Evolutionary conservation across 2,888 invertebrate species (phyloP), one percentile per base, ranked within the genome.

Genomic region (Campoplex capitator): DNA sequence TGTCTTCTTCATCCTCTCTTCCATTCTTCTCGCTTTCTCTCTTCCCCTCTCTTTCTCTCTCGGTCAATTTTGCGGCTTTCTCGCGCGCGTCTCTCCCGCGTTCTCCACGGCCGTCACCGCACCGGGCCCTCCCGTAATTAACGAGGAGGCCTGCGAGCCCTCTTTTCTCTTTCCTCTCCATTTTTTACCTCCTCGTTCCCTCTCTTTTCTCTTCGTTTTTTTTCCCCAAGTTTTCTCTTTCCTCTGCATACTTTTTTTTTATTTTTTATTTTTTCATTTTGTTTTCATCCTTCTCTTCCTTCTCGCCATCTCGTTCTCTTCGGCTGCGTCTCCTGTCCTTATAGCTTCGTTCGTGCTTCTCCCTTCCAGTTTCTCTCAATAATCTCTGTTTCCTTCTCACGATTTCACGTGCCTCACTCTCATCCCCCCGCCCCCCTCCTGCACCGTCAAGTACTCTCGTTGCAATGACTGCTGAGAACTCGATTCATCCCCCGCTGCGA

Each of bases 91-190:
- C 73, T 74, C 85, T 77, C 73, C 74, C 80, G 79, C 79, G 76
- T 76, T 84, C 87, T 87, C 75, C 84, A 84, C 87, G 87, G 84
- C 78, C 84, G 87, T 87, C 87, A 87, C 87, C 87, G 87, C 84
- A 82, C 87, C 70, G 70, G 82, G 77, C 84, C 82, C 81, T 87
- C 82, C 70, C 84, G 87, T 87, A 87, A 87, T 87, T 87, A 87
- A 87, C 87, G 87, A 87, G 87, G 87, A 83, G 78, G 78, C 87
- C 76, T 23, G 79, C 87, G 87, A 84, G 87, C 54, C 70, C 75
- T 84, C 82, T 84, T 83, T 87, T 87, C 86, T 74, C 85, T 75
- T 70, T 56, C 62, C 68, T 70, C 74, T 79, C 75, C 54, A 48
- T 81, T 38, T 71, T 70, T 16, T 65, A 65, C 76, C 42, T 58